A percentile compares a stretch with the other conserved stretches of the same genome.
These are phyloP conservation scores for Myrmecobius fasciatus DNA, from an alignment of 2,113 vertebrate genomes.

Conservation along the genomic window DNA sequence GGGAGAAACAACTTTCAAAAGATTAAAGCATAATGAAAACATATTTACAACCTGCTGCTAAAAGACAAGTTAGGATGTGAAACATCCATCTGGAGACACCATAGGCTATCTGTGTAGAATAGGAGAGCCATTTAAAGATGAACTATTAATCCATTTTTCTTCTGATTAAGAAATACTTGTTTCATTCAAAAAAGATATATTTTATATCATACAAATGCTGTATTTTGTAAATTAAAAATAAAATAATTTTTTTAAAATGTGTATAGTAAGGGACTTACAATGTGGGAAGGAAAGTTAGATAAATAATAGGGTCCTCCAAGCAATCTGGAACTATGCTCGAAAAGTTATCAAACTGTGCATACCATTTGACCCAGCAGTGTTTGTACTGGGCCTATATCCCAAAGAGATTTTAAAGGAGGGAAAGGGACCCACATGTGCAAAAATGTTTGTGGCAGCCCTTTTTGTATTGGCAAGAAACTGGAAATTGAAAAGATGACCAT, in stretches of 20 bases:
- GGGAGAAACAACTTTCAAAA: constrained; percentile 11
- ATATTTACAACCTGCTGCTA: constrained; percentile 10
- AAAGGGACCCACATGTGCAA: too few species aligned
- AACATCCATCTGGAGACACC: neutral
- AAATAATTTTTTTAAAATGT: neutral
- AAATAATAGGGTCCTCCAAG: neutral
- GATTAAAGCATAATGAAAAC: neutral
- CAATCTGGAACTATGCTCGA: too few species aligned
- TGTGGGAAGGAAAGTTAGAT: neutral
- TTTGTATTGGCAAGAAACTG: too few species aligned
- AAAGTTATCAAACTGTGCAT: too few species aligned
- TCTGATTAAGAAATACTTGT: neutral
- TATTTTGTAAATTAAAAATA: neutral
- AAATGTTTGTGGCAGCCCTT: too few species aligned
- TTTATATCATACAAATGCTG: neutral
- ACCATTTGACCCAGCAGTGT: too few species aligned
- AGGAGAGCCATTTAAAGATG: constrained; percentile 1
- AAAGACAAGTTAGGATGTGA: neutral
- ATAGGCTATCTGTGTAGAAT: neutral
- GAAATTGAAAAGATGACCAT: too few species aligned
- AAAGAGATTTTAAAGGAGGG: too few species aligned
- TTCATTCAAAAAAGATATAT: neutral
- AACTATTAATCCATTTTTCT: neutral
- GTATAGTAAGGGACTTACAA: neutral
- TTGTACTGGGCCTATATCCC: too few species aligned